A percentile compares a stretch with the other conserved stretches of the same genome.
These are phyloP conservation scores for Epinephelus moara DNA, from an alignment of 2,113 vertebrate genomes.

Conservation along the genomic window DNA sequence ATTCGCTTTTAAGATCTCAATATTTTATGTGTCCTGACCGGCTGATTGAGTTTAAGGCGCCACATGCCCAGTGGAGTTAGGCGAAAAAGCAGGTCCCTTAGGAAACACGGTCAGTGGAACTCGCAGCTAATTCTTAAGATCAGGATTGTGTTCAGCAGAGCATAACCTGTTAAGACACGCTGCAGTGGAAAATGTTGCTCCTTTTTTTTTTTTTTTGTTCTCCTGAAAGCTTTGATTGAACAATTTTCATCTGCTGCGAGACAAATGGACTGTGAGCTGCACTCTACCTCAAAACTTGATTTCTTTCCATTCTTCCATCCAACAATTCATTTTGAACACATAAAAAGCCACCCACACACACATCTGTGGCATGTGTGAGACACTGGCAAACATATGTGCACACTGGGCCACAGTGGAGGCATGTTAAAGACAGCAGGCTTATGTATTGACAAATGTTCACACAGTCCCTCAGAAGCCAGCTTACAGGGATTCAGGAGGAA, in stretches of 20 bases:
- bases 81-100: conserved; percentile 63
- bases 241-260: conserved; percentile 65
- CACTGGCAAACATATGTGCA: conserved; percentile 48
- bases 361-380: conserved; percentile 43
- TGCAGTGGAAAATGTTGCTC: conserved; percentile 63
- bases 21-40: conserved; percentile 79
- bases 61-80: conserved; percentile 43
- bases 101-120: conserved; percentile 76
- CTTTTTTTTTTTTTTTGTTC: conserved; percentile 52
- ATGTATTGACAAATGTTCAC: conserved; percentile 68
- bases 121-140: conserved; percentile 69
- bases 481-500: conserved; percentile 72
- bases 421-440: conserved; percentile 70
- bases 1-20: conserved; percentile 84
- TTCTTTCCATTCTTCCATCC: conserved; percentile 32
- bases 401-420: conserved; percentile 37
- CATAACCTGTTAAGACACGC: conserved; percentile 76
- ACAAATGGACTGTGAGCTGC: conserved; percentile 52
- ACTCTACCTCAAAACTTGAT: conserved; percentile 5
- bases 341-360: conserved; percentile 29
- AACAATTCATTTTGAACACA: conserved; percentile 29
- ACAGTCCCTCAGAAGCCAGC: conserved; percentile 65
- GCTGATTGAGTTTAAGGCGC: conserved; percentile 76
- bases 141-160: conserved; percentile 78
- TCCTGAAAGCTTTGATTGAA: conserved; percentile 73